phyloP scores from a whole-genome alignment of 2,888 invertebrate species.

The Synanthedon myopaeformis region DNA sequence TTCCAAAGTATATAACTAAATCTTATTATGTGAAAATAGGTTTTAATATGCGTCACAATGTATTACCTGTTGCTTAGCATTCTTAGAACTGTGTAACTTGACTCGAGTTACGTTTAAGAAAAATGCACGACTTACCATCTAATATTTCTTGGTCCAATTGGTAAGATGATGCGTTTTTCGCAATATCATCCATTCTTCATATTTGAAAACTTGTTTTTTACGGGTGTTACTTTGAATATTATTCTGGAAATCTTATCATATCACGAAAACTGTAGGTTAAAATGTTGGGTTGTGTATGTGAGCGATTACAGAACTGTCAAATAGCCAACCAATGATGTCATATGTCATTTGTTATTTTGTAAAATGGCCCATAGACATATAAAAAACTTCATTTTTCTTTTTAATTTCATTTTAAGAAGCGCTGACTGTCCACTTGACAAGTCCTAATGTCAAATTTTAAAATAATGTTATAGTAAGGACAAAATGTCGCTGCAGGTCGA shows the following conservation, averaged over 20 bases:
- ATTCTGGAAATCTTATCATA: conserved; percentile 27
- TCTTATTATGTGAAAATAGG: not conserved
- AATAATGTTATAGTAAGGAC: no score
- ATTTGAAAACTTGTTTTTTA: conserved; percentile 41
- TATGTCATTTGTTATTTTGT: no score
- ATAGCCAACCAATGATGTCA: not conserved
- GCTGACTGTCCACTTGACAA: no score
- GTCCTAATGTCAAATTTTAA: no score
- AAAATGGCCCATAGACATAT: no score
- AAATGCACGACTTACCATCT: conserved; percentile 39
- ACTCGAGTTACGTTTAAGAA: conserved; percentile 27
- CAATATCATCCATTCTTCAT: conserved; percentile 69
- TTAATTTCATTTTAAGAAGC: no score
- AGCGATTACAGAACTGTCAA: not conserved
- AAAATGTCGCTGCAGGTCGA: no score
- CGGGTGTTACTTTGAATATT: conserved; percentile 28
- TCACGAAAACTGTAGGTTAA: conserved; percentile 14
- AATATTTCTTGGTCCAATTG: conserved; percentile 63
- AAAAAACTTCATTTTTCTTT: no score
- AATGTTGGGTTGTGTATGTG: not conserved
- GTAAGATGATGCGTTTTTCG: conserved; percentile 54
- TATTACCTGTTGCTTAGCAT: conserved; percentile 7
- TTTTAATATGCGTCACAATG: conserved; percentile 5
- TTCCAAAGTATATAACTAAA: not conserved
- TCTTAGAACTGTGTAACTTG: conserved; percentile 11